phyloP scores from a whole-genome alignment of 1,140 invertebrate species.

The Agrilus planipennis region DNA sequence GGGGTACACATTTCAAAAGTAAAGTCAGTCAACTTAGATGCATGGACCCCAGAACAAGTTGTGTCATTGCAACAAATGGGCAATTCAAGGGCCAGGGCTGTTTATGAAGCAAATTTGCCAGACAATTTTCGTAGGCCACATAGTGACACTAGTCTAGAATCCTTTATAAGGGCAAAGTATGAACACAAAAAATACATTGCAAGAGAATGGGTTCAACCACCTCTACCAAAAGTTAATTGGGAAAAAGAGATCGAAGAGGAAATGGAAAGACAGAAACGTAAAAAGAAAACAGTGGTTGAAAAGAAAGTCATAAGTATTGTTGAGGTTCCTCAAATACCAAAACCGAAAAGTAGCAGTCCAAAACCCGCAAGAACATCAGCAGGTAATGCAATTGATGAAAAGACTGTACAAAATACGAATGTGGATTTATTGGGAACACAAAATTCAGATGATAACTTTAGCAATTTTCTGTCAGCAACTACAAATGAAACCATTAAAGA shows the following conservation, averaged over 20 bases:
- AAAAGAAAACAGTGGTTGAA: conserved; percentile 48
- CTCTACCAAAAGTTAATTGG: conserved; percentile 70
- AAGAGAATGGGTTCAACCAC: conserved; percentile 85
- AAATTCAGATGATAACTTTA: conserved; percentile 60
- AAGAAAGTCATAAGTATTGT: conserved; percentile 37
- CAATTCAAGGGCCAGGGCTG: conserved; percentile 89
- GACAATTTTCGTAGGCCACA: conserved; percentile 91
- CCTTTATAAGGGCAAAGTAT: conserved; percentile 95
- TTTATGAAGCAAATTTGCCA: conserved; percentile 94
- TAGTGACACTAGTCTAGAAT: conserved; percentile 85
- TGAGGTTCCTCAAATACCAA: conserved; percentile 44
- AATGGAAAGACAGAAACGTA: conserved; percentile 64
- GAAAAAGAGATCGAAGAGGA: conserved; percentile 83
- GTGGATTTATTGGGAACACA: conserved; percentile 48
- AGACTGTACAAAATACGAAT: conserved; percentile 24
- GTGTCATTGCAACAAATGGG: conserved; percentile 91
- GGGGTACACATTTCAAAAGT: conserved; percentile 97
- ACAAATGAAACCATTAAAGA: conserved; percentile 21
- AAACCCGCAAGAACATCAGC: conserved; percentile 48
- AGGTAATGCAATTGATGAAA: conserved; percentile 31
- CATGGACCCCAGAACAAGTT: conserved; percentile 99
- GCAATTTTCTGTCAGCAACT: conserved; percentile 61
- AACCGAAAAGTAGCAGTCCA: conserved; percentile 52
- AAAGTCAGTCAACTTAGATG: conserved; percentile 93
- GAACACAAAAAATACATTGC: conserved; percentile 98